A percentile compares a stretch with the other conserved stretches of the same genome.
Conservation (phyloP, 2,797 vertebrate species). For the Onychomys torridus region DNA sequence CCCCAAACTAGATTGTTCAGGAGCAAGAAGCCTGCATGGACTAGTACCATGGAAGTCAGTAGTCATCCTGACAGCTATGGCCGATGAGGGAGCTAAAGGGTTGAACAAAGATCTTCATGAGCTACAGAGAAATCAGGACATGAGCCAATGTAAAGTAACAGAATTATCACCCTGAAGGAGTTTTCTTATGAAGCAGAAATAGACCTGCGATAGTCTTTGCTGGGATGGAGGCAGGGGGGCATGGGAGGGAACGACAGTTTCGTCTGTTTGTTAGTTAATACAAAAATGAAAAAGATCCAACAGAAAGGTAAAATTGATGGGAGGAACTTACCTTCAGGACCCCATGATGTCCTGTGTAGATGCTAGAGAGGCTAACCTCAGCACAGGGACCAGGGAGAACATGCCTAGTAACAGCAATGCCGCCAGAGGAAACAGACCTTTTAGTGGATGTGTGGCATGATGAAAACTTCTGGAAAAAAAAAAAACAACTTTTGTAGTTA, state of each 20-base stretch:
- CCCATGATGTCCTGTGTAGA: accelerated
- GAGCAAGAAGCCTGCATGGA: not conserved
- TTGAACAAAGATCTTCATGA: not conserved
- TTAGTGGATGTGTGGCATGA: accelerated
- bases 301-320: not conserved
- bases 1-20: not conserved
- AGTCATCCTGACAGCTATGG: not conserved
- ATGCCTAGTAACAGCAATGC: not conserved
- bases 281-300: not conserved
- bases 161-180: not conserved
- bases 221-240: not conserved
- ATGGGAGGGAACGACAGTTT: not conserved
- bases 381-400: not conserved
- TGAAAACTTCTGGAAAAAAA: not conserved
- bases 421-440: not conserved
- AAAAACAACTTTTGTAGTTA: not conserved
- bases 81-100: not conserved
- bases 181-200: not conserved
- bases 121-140: not conserved
- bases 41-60: not conserved
- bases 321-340: not conserved
- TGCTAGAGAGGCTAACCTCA: not conserved
- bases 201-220: not conserved
- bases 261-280: not conserved
- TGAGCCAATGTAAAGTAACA: not conserved